Evolutionary conservation across 2,113 vertebrate species (phyloP), one percentile per base, ranked within the genome.

Genomic region (Hemicordylus capensis): DNA sequence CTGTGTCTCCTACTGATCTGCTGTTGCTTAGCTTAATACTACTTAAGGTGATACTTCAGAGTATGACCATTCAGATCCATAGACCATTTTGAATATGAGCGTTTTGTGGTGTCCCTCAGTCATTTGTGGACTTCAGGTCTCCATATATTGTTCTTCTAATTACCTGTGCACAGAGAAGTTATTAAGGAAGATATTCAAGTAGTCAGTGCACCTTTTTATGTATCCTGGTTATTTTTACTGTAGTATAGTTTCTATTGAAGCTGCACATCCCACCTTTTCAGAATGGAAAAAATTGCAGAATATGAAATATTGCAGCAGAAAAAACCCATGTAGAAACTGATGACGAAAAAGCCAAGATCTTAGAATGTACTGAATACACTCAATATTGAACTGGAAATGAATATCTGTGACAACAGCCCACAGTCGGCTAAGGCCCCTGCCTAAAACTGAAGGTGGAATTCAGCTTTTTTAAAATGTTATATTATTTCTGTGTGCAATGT

Each of bases 61-160:
- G n/a, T n/a, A n/a, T n/a, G n/a, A n/a, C n/a, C n/a, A n/a, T 54
- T 81, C 59, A 82, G 28, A 42, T 80, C 63, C 59, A n/a, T 86
- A 31, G 79, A 48, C 44, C 54, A 54, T 31, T 66, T 76, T 74
- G 28, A 34, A 85, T 69, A 28, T 15, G 37, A 61, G 17, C 46
- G 37, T 75, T 85, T 82, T 54, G 59, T 58, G 59, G 17, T 67
- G 20, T 22, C 59, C 14, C 46, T 81, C 34, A 39, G 28, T n/a
- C 14, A 6, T 39, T 48, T 9, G 31, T 76, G 59, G n/a, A 63
- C 7, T 63, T 61, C 42, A 63, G 28, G 3, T 10, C 26, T 79
- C 19, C 12, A 42, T 70, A 42, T 11, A 34, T 15, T 81, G 31
- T 14, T 80, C 15, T 28, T 15, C 51, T 63, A 66, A 64, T 39